A percentile compares a stretch with the other conserved stretches of the same genome.
Evolutionary conservation across 1,140 invertebrate species (phyloP).

Genomic region (Subanguina moxae): DNA sequence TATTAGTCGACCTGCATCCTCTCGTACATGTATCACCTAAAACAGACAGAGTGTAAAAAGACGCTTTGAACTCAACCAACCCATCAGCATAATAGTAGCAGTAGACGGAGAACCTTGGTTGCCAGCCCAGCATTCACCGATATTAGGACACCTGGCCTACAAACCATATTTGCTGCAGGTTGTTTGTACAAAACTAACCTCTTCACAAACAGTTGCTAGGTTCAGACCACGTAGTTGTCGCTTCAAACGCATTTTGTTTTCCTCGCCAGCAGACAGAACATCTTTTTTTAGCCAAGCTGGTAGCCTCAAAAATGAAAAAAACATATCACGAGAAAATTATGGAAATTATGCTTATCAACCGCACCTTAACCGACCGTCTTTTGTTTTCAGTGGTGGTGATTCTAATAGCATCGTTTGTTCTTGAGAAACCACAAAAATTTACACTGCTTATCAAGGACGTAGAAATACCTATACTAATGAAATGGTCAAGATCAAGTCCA

Average conservation of each 20-base stretch:
- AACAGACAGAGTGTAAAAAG: too few species aligned
- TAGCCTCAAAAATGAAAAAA: conserved; percentile 63
- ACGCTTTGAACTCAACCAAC: too few species aligned
- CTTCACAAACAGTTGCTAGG: conserved; percentile 94
- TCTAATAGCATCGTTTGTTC: neutral
- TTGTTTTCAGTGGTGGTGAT: conserved; percentile 16
- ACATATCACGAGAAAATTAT: too few species aligned
- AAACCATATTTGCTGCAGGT: too few species aligned
- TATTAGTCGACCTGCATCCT: conserved; percentile 47
- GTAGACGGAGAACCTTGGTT: conserved; percentile 64
- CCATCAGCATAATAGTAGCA: conserved; percentile 68
- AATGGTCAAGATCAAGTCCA: conserved; percentile 21
- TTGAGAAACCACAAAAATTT: neutral
- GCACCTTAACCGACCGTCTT: conserved; percentile 35
- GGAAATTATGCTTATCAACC: too few species aligned
- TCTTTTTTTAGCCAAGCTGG: conserved; percentile 95
- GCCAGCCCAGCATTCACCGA: conserved; percentile 93
- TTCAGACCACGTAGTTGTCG: conserved; percentile 79
- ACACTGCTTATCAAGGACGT: neutral
- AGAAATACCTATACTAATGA: neutral
- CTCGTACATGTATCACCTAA: conserved; percentile 62
- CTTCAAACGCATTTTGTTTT: conserved; percentile 76
- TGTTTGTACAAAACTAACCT: conserved; percentile 68
- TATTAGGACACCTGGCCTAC: conserved; percentile 78
- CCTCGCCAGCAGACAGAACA: conserved; percentile 76